A percentile compares a stretch with the other conserved stretches of the same genome.
Evolutionary conservation across 2,888 invertebrate species (phyloP).

Genomic region (Drosophila recens): DNA sequence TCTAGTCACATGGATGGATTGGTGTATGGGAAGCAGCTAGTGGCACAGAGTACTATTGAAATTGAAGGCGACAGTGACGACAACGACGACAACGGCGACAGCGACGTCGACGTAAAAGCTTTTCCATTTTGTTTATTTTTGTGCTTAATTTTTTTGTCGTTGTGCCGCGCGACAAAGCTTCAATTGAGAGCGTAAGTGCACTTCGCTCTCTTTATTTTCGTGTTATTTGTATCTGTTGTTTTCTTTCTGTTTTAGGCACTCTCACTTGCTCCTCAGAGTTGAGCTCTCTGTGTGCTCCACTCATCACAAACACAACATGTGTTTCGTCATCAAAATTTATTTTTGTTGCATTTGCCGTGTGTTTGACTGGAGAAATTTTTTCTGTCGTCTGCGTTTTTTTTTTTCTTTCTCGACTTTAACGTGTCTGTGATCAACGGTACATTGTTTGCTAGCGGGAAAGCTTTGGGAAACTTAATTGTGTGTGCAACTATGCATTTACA

Average conservation of each 20-base stretch:
- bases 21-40: slow-evolving; percentile 53
- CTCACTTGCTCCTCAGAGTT: slow-evolving; percentile 6
- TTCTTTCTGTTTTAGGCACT: slow-evolving; percentile 11
- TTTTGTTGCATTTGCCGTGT: slow-evolving; percentile 66
- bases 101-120: slow-evolving; percentile 59
- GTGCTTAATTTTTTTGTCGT: slow-evolving; percentile 67
- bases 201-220: slow-evolving; percentile 8
- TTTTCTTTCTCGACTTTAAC: slow-evolving; percentile 4
- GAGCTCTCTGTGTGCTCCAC: slow-evolving; percentile 16
- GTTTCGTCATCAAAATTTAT: slow-evolving; percentile 78
- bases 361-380: slow-evolving; percentile 46
- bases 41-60: slow-evolving; percentile 68
- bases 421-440: slow-evolving; percentile 21
- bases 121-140: slow-evolving; percentile 66
- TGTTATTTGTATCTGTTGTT: slow-evolving; percentile 1
- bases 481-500: slow-evolving; percentile 9
- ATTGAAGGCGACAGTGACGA: slow-evolving; percentile 75
- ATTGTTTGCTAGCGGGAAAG: slow-evolving; percentile 18
- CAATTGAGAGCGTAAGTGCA: slow-evolving; percentile 59
- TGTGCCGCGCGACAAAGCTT: slow-evolving; percentile 66
- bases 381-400: slow-evolving; percentile 7
- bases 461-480: slow-evolving; percentile 20
- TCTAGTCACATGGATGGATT: slow-evolving; percentile 4
- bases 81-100: slow-evolving; percentile 21
- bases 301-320: slow-evolving; percentile 75